Base-by-base conservation (phyloP, 2,113 vertebrate genomes). In the Calyptomena viridis region DNA sequence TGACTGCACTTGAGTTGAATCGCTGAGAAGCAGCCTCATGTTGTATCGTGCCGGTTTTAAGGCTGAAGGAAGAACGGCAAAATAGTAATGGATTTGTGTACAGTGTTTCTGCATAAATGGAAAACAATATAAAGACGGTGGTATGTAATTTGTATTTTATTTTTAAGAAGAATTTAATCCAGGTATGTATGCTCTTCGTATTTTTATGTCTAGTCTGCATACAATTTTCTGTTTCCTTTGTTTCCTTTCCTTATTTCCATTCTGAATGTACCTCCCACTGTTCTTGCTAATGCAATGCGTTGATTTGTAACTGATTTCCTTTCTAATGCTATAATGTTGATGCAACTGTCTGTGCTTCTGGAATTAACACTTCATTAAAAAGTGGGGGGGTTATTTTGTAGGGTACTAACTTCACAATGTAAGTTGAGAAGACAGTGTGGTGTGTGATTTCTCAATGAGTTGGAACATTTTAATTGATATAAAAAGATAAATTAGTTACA, bases 141-240 rank as follows among this genome's bases (percentile, higher is more conserved):
- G 96, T 95, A 97, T 96, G 97, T 96, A 94, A 89, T 63, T 93
- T 97, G 93, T 94, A 8, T 89, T 94, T 97, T 97, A 90, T 95
- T 91, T 97, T 96, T 78, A 84, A 92, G 94, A 97, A 98, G 97
- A 97, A 95, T 96, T 96, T 96, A 90, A 95, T 94, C 90, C 98
- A 98, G 98, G 98, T 98, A 98, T 74, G 98, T 98, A 97, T 94
- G 94, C 40, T 96, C 40, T 84, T 67, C 76, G 33, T 68, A n/a
- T 68, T 73, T 89, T 40, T 64, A 55, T 83, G 66, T 63, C 62
- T 96, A 62, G 39, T 93, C 85, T 88, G 66, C 74, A 17, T 95
- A 60, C 8, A 20, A 77, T 90, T 88, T 82, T 82, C 46, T 82
- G 18, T 89, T 93, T 92, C 88, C 96, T 96, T 97, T 95, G 95